phyloP scores from a whole-genome alignment of 2,797 vertebrate genomes.

The Anomalospiza imberbis region DNA sequence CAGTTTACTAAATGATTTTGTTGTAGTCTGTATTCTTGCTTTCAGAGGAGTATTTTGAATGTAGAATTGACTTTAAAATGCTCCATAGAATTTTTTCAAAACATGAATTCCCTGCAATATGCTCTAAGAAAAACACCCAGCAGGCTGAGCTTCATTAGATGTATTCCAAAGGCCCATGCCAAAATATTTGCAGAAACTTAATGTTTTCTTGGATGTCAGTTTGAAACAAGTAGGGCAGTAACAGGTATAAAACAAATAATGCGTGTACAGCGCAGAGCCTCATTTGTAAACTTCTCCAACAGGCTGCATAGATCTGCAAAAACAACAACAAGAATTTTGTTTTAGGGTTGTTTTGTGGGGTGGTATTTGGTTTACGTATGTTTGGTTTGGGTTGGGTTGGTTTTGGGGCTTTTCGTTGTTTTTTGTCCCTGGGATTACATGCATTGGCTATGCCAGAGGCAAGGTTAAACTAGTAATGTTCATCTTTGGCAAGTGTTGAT shows the following conservation, averaged over 20 bases:
- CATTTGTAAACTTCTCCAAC: neutral
- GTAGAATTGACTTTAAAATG: neutral
- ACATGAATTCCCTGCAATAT: neutral
- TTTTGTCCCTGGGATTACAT: neutral
- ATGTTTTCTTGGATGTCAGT: neutral
- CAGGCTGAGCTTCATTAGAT: neutral
- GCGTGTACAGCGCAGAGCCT: fast-evolving
- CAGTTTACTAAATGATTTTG: neutral
- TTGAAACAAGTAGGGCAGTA: neutral
- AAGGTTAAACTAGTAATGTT: neutral
- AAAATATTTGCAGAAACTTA: neutral
- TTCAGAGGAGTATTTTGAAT: neutral
- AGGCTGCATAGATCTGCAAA: neutral
- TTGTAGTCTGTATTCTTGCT: neutral
- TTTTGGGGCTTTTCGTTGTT: fast-evolving
- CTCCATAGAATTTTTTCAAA: neutral
- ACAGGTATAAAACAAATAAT: neutral
- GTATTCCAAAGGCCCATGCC: neutral
- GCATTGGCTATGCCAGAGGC: neutral
- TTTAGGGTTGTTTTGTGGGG: too few species aligned
- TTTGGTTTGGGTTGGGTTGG: neutral
- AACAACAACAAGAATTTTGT: neutral
- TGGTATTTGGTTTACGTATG: neutral
- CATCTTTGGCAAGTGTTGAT: neutral
- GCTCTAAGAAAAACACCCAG: neutral